These are phyloP conservation scores for Anoura caudifer DNA, from an alignment of 2,113 vertebrate genomes.

Conservation along the genomic window DNA sequence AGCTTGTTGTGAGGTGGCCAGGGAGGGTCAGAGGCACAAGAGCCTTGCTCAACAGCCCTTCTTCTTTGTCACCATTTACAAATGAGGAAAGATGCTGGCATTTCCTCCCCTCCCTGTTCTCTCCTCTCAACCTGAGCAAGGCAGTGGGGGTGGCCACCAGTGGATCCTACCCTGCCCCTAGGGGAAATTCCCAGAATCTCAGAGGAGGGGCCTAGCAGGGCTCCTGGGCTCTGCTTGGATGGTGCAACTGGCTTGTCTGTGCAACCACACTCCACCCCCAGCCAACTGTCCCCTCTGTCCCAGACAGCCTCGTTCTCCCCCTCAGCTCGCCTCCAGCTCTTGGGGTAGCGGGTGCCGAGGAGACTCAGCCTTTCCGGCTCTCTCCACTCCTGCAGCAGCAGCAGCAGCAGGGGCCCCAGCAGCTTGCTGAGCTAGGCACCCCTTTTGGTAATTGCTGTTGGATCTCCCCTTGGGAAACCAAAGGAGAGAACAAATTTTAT, in stretches of 20 bases:
- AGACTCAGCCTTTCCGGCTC: background rate
- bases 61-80: background rate
- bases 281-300: rapidly evolving
- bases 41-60: background rate
- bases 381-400: background rate
- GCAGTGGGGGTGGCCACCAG: background rate
- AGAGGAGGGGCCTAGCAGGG: background rate
- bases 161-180: background rate
- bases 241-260: background rate
- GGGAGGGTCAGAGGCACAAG: background rate
- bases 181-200: background rate
- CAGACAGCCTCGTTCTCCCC: background rate
- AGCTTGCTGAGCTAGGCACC: background rate
- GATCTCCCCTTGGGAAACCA: background rate
- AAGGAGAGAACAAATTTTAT: background rate
- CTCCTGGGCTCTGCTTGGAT: background rate
- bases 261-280: background rate
- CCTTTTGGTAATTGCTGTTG: background rate
- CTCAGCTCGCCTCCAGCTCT: background rate
- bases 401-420: background rate
- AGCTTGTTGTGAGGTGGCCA: background rate
- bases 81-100: background rate
- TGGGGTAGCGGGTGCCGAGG: rapidly evolving
- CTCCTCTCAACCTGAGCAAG: background rate
- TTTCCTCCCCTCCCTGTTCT: background rate